These are phyloP conservation scores for Phenacoccus solenopsis DNA, from an alignment of 1,140 invertebrate genomes.

Conservation along the genomic window DNA sequence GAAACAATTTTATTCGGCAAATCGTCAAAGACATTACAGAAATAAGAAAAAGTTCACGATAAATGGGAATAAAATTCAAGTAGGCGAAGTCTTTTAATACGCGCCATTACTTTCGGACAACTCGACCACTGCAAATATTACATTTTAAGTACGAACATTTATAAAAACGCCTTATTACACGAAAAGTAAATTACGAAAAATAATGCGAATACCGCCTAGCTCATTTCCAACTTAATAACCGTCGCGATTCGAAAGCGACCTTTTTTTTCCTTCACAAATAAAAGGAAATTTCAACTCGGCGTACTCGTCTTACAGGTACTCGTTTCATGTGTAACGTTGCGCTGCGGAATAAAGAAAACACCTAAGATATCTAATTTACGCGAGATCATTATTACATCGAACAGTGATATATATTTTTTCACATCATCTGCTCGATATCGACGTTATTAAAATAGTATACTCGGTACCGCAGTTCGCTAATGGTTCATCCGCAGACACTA, in stretches of 20 bases:
- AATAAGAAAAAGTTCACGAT: neutral
- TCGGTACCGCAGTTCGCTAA: no score
- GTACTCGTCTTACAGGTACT: no score
- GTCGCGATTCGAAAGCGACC: neutral
- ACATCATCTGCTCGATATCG: no score
- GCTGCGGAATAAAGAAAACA: no score
- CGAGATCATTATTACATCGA: no score
- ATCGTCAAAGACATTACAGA: neutral
- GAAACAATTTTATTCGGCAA: no score
- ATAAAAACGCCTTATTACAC: neutral
- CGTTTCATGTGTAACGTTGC: no score
- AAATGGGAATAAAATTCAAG: neutral
- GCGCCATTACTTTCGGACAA: neutral
- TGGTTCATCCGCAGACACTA: neutral
- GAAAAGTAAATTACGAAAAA: neutral
- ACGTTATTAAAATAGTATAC: no score
- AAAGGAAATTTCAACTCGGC: no score
- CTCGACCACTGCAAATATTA: neutral
- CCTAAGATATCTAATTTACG: no score
- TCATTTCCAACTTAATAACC: neutral
- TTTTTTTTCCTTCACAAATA: no score
- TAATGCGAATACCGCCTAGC: neutral
- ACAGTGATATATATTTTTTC: no score
- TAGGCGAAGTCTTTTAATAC: conserved; percentile 1
- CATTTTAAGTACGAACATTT: neutral